These are phyloP conservation scores for Myrmophylax atrothorax DNA, from an alignment of 2,113 vertebrate genomes.

Conservation along the genomic window DNA sequence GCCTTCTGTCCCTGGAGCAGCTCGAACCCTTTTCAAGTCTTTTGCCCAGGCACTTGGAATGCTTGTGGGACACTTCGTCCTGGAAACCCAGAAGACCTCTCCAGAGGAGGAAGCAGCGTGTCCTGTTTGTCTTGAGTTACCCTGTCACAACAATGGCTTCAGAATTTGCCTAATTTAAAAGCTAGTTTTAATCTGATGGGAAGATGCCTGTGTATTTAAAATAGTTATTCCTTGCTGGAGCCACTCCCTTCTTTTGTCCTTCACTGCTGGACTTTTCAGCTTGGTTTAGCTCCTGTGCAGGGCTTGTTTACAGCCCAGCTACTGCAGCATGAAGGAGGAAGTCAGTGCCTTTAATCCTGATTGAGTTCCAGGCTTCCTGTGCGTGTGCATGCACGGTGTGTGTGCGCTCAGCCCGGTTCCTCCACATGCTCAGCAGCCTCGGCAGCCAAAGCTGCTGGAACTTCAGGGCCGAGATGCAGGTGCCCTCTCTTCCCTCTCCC, in stretches of 20 bases:
- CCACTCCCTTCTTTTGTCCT: conserved; percentile 66
- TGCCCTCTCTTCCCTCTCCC: neutral
- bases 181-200: conserved; percentile 58
- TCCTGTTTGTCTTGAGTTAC: conserved; percentile 59
- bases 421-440: neutral
- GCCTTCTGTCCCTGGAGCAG: neutral
- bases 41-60: neutral
- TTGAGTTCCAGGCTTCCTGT: conserved; percentile 49
- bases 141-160: conserved; percentile 61
- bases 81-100: conserved; percentile 32
- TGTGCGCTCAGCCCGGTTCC: neutral
- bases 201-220: conserved; percentile 67
- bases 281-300: neutral
- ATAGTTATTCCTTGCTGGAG: conserved; percentile 49
- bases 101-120: conserved; percentile 41
- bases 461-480: neutral
- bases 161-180: conserved; percentile 42
- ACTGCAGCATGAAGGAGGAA: conserved; percentile 50
- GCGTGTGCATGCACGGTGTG: neutral
- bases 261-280: conserved; percentile 46
- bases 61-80: neutral
- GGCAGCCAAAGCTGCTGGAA: neutral
- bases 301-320: conserved; percentile 42
- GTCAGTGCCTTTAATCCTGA: neutral
- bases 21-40: neutral